Base-by-base conservation (phyloP, 2,797 vertebrate genomes). In the Sardinella longiceps region DNA sequence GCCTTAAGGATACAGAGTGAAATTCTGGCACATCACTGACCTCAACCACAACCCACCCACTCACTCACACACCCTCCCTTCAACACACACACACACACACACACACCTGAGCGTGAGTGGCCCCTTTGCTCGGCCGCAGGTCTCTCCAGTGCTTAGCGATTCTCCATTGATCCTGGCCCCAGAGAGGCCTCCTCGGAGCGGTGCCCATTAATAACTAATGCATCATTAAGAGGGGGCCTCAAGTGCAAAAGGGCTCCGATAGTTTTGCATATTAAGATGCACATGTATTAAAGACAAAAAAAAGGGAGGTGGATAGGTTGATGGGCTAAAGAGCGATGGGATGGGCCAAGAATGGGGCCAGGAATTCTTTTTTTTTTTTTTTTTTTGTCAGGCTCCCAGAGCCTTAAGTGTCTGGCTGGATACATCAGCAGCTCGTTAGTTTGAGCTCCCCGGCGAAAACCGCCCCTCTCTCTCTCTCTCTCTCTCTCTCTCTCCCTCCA, bases 181-280 rank as follows among this genome's bases (percentile, higher is more conserved):
- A 77, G 89, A 92, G 91, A 89, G 81, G 18, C 51, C 82, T 87
- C 87, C 89, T 91, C 89, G 89, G 86, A 89, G 87, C 90, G 88
- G 56, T 80, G 86, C 84, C 66, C 91, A 91, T 91, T 92, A 93
- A 93, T 93, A 93, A 92, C 89, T 89, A 89, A 92, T 90, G 84
- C 85, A 88, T 90, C 43, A 88, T 90, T 87, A 87, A 87, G 81
- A 83, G 87, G 90, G 89, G 90, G 86, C 66, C 84, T 83, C 66
- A 15, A 74, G 51, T 70, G 81, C 77, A 83, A 53, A 82, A 82
- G 84, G 90, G 84, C 83, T 74, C 85, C 90, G 88, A 85, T 93
- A 90, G 89, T 20, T 39, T 20, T 85, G 88, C 89, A 90, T 93
- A 91, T 93, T 93, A 92, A 91, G 90, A 87, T 86, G 85, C 86